These are phyloP conservation scores for Melanaphis sacchari DNA, from an alignment of 1,140 invertebrate species.

Conservation along the genomic window DNA sequence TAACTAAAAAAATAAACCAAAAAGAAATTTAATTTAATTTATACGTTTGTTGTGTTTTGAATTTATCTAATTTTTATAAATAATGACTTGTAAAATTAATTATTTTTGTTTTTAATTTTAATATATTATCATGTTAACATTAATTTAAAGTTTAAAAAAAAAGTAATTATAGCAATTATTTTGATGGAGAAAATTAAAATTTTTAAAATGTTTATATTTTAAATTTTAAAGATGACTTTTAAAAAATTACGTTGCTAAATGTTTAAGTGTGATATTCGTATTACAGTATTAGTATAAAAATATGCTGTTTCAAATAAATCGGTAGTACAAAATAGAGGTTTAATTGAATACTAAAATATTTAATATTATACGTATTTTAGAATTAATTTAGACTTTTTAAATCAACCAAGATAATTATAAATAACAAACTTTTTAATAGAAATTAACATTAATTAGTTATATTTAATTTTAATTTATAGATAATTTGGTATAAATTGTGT, in stretches of 20 bases:
- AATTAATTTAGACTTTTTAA: neutral
- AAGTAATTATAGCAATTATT: neutral
- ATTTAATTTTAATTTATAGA: neutral
- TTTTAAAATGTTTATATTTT: neutral
- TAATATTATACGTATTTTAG: neutral
- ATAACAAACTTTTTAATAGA: neutral
- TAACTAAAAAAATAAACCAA: neutral
- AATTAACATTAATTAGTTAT: neutral
- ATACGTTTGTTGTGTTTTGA: conserved; percentile 5
- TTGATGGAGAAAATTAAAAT: neutral
- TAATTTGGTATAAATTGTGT: neutral
- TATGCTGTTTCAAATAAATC: neutral
- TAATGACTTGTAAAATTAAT: neutral
- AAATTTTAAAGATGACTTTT: neutral
- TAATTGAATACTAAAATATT: neutral
- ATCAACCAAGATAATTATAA: neutral
- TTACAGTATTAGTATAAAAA: neutral
- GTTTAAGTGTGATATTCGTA: neutral
- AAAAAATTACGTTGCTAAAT: neutral
- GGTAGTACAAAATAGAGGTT: neutral
- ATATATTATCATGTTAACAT: neutral
- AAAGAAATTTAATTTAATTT: neutral
- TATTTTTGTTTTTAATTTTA: neutral
- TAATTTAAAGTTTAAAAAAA: neutral
- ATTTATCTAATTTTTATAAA: neutral